Percentiles rank a stretch among this genome's conserved stretches.
Evolutionary conservation across 53 echinoderm and acorn worm genomes (phyloP).

Genomic region (Holothuria scabra): DNA sequence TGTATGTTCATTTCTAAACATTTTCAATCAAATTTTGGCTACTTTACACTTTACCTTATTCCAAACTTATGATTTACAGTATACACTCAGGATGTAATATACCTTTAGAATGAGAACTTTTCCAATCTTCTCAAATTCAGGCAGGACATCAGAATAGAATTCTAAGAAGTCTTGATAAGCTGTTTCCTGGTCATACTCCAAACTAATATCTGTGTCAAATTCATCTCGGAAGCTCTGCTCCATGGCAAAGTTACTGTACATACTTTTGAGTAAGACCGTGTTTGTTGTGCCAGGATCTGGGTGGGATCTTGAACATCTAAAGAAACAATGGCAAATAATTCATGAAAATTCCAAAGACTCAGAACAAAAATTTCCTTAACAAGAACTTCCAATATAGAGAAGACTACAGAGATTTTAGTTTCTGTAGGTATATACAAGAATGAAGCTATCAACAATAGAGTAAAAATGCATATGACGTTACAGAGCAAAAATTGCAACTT

Average conservation of each 20-base stretch:
- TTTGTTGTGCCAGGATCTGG: constrained; percentile 63
- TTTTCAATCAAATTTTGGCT: too few species aligned
- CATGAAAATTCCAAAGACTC: too few species aligned
- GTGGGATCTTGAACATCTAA: constrained; percentile 86
- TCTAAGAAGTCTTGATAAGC: constrained; percentile 79
- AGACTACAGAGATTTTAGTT: too few species aligned
- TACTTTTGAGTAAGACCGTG: constrained; percentile 73
- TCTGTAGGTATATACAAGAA: too few species aligned
- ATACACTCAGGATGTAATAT: neutral
- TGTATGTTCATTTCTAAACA: too few species aligned
- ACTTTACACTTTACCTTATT: too few species aligned
- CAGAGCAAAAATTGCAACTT: too few species aligned
- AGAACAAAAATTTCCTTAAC: too few species aligned
- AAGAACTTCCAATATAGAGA: too few species aligned
- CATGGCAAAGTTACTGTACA: constrained; percentile 84
- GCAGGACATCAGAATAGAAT: constrained; percentile 83
- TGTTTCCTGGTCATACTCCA: constrained; percentile 91
- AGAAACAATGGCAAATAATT: neutral
- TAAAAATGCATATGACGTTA: too few species aligned
- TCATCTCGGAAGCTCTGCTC: constrained; percentile 89
- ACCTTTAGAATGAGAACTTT: constrained; percentile 92
- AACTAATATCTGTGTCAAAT: constrained; percentile 83
- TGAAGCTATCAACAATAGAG: too few species aligned
- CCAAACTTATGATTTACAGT: too few species aligned
- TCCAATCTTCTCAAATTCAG: constrained; percentile 81